A percentile compares a stretch with the other conserved stretches of the same genome.
phyloP scores from a whole-genome alignment of 2,888 invertebrate species.

The Brachynemurus nebulosus region DNA sequence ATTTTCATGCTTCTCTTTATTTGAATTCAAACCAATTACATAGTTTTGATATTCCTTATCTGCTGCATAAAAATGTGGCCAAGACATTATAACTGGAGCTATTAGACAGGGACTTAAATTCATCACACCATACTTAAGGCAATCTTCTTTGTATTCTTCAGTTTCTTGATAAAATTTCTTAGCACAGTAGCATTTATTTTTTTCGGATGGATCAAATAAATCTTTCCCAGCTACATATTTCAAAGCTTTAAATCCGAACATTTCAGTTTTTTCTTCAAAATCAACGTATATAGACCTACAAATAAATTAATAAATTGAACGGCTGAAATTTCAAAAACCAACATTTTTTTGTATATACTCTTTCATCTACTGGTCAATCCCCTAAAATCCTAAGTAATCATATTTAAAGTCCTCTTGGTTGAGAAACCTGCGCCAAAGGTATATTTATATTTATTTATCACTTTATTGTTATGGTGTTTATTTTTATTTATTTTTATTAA shows the following conservation, averaged over 20 bases:
- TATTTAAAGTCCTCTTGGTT: no score
- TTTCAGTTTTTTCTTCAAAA: not conserved
- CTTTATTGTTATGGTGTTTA: no score
- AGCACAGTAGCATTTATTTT: slow-evolving; percentile 39
- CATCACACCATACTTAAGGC: slow-evolving; percentile 38
- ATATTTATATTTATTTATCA: no score
- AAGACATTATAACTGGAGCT: slow-evolving; percentile 45
- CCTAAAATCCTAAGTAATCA: no score
- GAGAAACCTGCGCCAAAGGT: no score
- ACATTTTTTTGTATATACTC: no score
- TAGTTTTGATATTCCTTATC: slow-evolving; percentile 38
- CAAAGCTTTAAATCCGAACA: not conserved
- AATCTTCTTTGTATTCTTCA: slow-evolving; percentile 35
- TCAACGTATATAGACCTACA: not conserved
- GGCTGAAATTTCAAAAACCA: no score
- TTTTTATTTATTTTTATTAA: no score
- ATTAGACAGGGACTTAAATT: slow-evolving; percentile 40
- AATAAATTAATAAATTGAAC: not conserved
- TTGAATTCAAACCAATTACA: slow-evolving; percentile 39
- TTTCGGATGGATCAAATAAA: slow-evolving; percentile 32
- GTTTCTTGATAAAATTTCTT: slow-evolving; percentile 31
- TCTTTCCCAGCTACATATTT: slow-evolving; percentile 28
- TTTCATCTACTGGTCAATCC: no score
- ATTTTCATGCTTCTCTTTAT: slow-evolving; percentile 39
- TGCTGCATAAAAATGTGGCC: slow-evolving; percentile 50